Evolutionary conservation across 1,140 invertebrate species (phyloP).

Genomic region (Armadillidium nasatum): DNA sequence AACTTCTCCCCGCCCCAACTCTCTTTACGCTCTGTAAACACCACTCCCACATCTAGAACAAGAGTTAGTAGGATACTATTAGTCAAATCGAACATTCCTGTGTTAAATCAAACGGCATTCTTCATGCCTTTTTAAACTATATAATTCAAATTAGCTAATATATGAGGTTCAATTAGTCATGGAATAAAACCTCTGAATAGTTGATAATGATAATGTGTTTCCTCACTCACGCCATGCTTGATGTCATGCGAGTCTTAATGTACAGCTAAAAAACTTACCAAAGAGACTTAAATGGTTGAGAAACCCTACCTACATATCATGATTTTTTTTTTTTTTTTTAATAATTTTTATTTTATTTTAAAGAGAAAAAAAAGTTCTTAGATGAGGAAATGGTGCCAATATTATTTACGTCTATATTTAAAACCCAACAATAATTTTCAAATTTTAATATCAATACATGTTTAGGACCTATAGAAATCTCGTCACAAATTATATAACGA

Average conservation of each 20-base stretch:
- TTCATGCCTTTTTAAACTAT: neutral
- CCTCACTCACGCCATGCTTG: neutral
- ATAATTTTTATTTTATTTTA: too few relatives aligned
- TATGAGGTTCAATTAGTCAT: constrained; percentile 5
- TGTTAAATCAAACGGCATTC: constrained; percentile 31
- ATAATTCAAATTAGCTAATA: neutral
- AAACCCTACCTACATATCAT: neutral
- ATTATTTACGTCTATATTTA: constrained; percentile 18
- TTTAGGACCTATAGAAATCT: neutral
- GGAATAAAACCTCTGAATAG: neutral
- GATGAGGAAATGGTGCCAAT: constrained; percentile 43
- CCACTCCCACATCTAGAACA: constrained; percentile 44
- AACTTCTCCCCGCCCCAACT: constrained; percentile 42
- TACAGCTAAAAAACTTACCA: constrained; percentile 8
- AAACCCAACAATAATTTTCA: neutral
- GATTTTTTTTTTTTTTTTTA: too few relatives aligned
- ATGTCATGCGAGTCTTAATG: neutral
- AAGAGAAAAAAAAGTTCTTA: constrained; percentile 33
- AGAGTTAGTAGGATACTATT: constrained; percentile 44
- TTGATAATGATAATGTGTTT: neutral
- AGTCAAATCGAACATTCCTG: constrained; percentile 40
- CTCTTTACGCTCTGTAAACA: constrained; percentile 44
- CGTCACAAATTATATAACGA: neutral
- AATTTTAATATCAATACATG: neutral
- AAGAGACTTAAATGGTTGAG: neutral